phyloP scores from a whole-genome alignment of 1,140 invertebrate species.

The Drosophila lacteicornis region DNA sequence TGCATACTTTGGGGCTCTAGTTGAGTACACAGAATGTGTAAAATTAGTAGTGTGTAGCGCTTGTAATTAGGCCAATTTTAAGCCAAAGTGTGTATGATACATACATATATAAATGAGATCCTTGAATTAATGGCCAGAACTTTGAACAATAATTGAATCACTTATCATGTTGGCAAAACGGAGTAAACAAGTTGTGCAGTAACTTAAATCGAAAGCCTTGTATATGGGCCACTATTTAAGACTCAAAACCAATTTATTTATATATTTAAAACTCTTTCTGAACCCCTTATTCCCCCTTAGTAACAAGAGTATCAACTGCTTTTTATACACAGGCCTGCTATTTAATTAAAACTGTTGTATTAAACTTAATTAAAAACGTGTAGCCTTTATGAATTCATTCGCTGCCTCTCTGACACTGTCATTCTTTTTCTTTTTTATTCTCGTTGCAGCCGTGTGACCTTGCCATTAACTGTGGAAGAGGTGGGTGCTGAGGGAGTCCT shows the following conservation, averaged over 20 bases:
- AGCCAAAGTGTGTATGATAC: neutral
- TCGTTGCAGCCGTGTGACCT: constrained; percentile 89
- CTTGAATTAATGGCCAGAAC: neutral
- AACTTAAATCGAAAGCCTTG: neutral
- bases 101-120: neutral
- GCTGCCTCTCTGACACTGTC: constrained; percentile 24
- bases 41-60: neutral
- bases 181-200: neutral
- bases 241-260: neutral
- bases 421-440: constrained; percentile 64
- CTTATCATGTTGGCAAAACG: neutral
- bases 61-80: constrained; percentile 16
- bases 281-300: neutral
- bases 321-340: constrained; percentile 17
- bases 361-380: constrained; percentile 74
- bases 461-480: constrained; percentile 92
- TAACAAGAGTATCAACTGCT: neutral
- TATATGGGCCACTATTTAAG: neutral
- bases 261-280: neutral
- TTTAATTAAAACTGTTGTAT: constrained; percentile 69
- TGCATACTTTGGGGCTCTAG: constrained; percentile 39
- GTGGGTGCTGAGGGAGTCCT: constrained; percentile 83
- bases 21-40: constrained; percentile 4
- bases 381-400: constrained; percentile 43
- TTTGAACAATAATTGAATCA: neutral